phyloP scores from a whole-genome alignment of 2,797 vertebrate species.

The Macrochelys suwanniensis region DNA sequence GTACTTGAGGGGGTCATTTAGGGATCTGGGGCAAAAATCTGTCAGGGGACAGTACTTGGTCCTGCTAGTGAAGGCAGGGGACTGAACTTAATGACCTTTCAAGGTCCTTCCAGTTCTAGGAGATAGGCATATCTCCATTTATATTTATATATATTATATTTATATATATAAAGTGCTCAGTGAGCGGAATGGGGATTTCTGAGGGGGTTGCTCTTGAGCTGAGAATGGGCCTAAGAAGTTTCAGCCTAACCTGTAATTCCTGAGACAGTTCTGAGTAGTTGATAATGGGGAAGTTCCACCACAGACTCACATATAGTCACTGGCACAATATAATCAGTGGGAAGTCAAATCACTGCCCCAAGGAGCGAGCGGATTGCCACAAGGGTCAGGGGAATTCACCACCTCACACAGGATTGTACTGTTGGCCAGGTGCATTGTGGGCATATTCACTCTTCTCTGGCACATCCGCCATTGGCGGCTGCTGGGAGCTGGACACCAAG shows the following conservation, averaged over 20 bases:
- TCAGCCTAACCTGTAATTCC: background rate
- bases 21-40: too few species aligned
- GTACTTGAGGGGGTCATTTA: too few species aligned
- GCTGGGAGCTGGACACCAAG: accelerated
- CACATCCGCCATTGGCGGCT: background rate
- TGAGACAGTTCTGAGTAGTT: background rate
- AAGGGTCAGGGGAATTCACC: background rate
- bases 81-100: too few species aligned
- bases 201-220: background rate
- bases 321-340: background rate
- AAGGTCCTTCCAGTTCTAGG: too few species aligned
- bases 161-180: too few species aligned
- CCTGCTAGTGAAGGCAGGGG: too few species aligned
- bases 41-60: too few species aligned
- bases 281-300: accelerated
- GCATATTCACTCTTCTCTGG: background rate
- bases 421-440: background rate
- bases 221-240: accelerated
- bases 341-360: background rate
- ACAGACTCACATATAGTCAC: accelerated
- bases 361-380: accelerated
- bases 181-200: background rate
- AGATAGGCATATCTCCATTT: too few species aligned
- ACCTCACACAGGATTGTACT: too few species aligned
- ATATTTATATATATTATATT: too few species aligned